Evolutionary conservation across 2,888 invertebrate genomes (phyloP).

Genomic region (Therioaphis trifolii): DNA sequence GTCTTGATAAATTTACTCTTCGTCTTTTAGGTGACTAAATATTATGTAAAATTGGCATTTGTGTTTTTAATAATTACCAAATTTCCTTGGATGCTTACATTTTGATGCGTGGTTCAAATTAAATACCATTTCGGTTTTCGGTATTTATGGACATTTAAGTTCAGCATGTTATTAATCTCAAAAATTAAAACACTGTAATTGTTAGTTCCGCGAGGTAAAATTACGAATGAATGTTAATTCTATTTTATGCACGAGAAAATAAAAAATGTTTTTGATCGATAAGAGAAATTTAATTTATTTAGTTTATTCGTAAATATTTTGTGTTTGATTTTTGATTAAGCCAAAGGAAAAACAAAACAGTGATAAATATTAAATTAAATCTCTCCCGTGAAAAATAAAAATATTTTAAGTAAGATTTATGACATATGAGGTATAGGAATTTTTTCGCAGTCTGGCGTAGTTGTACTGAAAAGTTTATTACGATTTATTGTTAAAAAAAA

Average conservation of each 20-base stretch:
- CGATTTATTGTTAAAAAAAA: constrained; percentile 6
- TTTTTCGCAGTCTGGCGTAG: neutral
- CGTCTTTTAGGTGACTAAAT: no score
- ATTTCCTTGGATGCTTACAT: no score
- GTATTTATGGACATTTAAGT: neutral
- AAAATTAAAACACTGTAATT: no score
- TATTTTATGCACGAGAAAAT: neutral
- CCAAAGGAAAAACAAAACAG: neutral
- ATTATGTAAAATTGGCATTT: no score
- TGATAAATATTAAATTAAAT: constrained; percentile 27
- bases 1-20: no score
- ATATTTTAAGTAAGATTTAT: constrained; percentile 17
- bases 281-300: neutral
- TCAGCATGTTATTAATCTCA: neutral
- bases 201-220: neutral
- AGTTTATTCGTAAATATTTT: neutral
- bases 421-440: neutral
- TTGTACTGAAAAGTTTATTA: neutral
- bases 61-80: no score
- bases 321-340: neutral
- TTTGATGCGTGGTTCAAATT: no score
- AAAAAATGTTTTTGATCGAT: neutral
- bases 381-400: constrained; percentile 16
- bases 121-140: neutral
- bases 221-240: neutral